phyloP scores from a whole-genome alignment of 2,113 vertebrate species.

The Helogale parvula region DNA sequence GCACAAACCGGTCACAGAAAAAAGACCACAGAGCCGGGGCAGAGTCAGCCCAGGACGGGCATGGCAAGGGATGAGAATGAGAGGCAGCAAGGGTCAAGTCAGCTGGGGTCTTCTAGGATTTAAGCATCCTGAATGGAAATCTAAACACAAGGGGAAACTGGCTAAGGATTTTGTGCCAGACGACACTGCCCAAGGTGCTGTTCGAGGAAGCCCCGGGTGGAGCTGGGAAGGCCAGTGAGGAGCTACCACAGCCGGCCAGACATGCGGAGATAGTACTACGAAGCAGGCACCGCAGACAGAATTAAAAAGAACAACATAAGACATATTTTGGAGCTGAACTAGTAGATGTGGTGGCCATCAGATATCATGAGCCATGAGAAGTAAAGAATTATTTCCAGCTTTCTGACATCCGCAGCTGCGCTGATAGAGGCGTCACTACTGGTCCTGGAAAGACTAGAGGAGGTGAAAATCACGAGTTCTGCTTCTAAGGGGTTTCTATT shows the following conservation, averaged over 20 bases:
- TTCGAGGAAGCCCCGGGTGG: not conserved
- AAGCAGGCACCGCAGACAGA: not conserved
- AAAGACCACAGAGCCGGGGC: not conserved
- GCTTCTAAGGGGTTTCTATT: not conserved
- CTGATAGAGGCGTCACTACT: not conserved
- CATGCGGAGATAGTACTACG: rapidly evolving
- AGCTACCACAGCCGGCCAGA: not conserved
- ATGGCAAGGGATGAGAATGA: not conserved
- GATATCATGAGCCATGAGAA: not conserved
- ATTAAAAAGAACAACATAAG: not conserved
- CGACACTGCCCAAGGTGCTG: not conserved
- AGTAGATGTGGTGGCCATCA: not conserved
- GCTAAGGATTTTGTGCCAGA: not conserved
- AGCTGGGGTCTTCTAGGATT: not conserved
- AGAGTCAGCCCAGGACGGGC: not conserved
- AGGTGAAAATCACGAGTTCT: not conserved
- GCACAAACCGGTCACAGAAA: not conserved
- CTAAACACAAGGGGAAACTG: not conserved
- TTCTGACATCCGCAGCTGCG: not conserved
- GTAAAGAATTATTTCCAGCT: not conserved
- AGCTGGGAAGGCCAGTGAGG: not conserved
- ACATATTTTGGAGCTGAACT: not conserved
- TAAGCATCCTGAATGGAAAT: not conserved
- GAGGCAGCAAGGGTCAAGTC: not conserved
- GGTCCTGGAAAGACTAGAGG: not conserved